phyloP scores from a whole-genome alignment of 2,113 vertebrate genomes.

The Hippocampus guttulatus region DNA sequence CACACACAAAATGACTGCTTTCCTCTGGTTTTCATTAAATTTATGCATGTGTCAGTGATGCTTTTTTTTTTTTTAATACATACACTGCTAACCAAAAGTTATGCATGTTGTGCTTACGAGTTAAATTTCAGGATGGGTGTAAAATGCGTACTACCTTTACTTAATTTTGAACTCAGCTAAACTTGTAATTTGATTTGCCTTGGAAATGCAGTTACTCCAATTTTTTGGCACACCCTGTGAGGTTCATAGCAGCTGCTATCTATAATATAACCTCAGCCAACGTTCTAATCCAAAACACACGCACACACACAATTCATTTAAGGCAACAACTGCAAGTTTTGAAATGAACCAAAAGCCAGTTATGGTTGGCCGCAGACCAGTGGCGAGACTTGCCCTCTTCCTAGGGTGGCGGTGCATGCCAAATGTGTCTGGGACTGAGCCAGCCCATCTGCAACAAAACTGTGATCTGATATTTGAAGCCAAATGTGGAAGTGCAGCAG shows the following conservation, averaged over 20 bases:
- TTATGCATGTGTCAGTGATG: no score
- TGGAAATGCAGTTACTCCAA: no score
- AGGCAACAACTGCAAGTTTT: neutral
- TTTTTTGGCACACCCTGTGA: neutral
- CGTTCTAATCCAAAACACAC: neutral
- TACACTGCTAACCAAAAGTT: no score
- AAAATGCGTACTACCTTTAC: no score
- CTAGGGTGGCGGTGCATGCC: neutral
- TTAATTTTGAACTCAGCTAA: no score
- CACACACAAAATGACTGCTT: no score
- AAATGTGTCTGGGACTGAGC: neutral
- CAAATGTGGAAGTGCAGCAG: neutral
- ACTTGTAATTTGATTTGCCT: neutral
- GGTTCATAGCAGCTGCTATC: neutral
- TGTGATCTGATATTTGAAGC: neutral
- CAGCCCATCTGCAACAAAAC: neutral
- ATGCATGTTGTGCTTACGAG: no score
- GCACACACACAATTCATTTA: neutral
- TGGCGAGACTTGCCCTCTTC: neutral
- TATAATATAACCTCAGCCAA: neutral
- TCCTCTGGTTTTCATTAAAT: no score
- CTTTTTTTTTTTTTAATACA: no score
- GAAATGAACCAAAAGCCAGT: neutral
- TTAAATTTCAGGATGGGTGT: no score
- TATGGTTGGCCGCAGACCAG: neutral